Evolutionary conservation across 2,888 invertebrate species (phyloP).

Genomic region (Agonopterix alstromeriana): DNA sequence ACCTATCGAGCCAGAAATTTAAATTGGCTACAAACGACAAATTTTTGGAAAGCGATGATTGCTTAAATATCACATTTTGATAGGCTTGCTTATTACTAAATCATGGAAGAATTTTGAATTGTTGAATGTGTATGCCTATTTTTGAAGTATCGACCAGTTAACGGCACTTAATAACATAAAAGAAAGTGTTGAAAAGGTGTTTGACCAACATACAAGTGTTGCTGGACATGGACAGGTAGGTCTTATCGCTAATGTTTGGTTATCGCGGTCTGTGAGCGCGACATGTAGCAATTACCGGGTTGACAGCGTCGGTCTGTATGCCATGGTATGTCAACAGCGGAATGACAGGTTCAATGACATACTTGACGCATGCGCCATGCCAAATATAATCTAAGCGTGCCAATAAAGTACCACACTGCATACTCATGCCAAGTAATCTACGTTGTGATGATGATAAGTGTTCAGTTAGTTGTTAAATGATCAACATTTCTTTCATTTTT

Average conservation of each 20-base stretch:
- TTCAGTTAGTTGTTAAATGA: background rate
- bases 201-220: conserved; percentile 6
- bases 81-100: background rate
- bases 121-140: background rate
- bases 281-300: conserved; percentile 32
- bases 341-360: conserved; percentile 43
- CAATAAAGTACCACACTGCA: too few relatives aligned
- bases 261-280: conserved; percentile 16
- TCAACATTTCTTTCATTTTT: background rate
- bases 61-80: background rate
- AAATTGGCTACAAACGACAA: too few relatives aligned
- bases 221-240: conserved; percentile 9
- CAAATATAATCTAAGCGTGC: too few relatives aligned
- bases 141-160: background rate
- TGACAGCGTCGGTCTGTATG: conserved; percentile 16
- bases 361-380: conserved; percentile 28
- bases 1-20: too few relatives aligned
- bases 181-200: conserved; percentile 8
- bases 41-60: too few relatives aligned
- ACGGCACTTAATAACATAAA: conserved; percentile 2
- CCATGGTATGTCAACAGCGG: conserved; percentile 17
- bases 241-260: conserved; percentile 21
- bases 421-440: too few relatives aligned
- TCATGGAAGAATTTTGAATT: background rate
- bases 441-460: background rate